phyloP scores from a whole-genome alignment of 2,797 vertebrate genomes.

The Monodelphis domestica region DNA sequence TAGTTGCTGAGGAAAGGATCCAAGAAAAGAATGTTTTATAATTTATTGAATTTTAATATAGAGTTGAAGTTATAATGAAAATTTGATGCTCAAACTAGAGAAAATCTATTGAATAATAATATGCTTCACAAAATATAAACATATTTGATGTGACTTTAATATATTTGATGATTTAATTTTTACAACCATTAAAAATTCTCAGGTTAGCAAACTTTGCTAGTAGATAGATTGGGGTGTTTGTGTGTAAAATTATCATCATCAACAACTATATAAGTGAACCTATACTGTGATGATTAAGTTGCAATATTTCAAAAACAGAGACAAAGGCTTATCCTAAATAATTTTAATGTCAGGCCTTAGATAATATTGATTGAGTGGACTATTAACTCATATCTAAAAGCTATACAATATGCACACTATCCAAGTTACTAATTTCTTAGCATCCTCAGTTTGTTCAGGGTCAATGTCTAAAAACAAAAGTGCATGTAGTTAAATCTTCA shows the following conservation, averaged over 20 bases:
- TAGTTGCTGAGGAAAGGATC: slow-evolving; percentile 47
- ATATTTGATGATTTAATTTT: not conserved
- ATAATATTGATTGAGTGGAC: not conserved
- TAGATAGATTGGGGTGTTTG: not conserved
- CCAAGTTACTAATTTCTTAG: not conserved
- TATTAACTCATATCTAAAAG: not conserved
- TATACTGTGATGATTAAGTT: not conserved
- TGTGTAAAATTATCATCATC: not conserved
- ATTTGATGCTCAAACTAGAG: slow-evolving; percentile 7
- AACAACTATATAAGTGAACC: not conserved
- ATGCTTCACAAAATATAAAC: not conserved
- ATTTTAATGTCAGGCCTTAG: not conserved
- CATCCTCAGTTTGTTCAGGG: not conserved
- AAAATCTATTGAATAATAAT: slow-evolving; percentile 12
- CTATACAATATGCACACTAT: not conserved
- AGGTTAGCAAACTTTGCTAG: not conserved
- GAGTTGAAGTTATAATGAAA: slow-evolving; percentile 37
- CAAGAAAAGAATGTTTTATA: slow-evolving; percentile 39
- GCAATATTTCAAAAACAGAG: not conserved
- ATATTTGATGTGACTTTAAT: not conserved
- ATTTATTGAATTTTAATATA: slow-evolving; percentile 50
- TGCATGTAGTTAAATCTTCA: not conserved
- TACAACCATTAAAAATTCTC: not conserved
- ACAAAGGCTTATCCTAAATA: not conserved
- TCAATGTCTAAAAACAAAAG: not conserved